Conservation (phyloP, 2,797 vertebrate genomes). For the Sandelia bainsii region DNA sequence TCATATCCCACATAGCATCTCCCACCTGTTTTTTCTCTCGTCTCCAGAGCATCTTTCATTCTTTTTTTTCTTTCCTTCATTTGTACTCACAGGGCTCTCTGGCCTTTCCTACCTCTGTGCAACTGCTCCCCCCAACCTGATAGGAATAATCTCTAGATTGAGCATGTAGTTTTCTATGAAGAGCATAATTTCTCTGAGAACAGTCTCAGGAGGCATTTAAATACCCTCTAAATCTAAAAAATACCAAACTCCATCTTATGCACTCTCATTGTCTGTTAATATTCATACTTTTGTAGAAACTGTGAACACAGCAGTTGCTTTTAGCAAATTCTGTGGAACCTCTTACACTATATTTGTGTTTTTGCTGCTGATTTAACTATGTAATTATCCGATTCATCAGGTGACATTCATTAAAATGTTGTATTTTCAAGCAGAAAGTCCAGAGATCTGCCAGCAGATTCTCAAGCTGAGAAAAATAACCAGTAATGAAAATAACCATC, state of each 20-base stretch:
- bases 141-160: slow-evolving; percentile 56
- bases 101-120: slow-evolving; percentile 7
- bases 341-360: neutral
- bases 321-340: neutral
- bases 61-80: slow-evolving; percentile 31
- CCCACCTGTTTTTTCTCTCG: slow-evolving; percentile 61
- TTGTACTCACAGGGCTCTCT: slow-evolving; percentile 10
- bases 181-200: slow-evolving; percentile 23
- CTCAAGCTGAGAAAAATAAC: neutral
- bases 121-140: neutral
- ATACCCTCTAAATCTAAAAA: neutral
- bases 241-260: neutral
- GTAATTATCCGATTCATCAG: neutral
- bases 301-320: neutral
- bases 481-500: neutral
- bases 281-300: too few species aligned
- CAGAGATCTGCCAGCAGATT: neutral
- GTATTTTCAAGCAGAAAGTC: neutral
- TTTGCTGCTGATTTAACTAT: neutral
- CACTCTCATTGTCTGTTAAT: neutral
- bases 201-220: neutral
- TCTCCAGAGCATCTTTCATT: slow-evolving; percentile 30
- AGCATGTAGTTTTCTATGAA: slow-evolving; percentile 38
- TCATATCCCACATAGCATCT: slow-evolving; percentile 51
- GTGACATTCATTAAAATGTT: neutral